Percentiles rank a stretch among this genome's conserved stretches.
phyloP scores from a whole-genome alignment of 1,140 invertebrate genomes.

The Drosophila trapezifrons region DNA sequence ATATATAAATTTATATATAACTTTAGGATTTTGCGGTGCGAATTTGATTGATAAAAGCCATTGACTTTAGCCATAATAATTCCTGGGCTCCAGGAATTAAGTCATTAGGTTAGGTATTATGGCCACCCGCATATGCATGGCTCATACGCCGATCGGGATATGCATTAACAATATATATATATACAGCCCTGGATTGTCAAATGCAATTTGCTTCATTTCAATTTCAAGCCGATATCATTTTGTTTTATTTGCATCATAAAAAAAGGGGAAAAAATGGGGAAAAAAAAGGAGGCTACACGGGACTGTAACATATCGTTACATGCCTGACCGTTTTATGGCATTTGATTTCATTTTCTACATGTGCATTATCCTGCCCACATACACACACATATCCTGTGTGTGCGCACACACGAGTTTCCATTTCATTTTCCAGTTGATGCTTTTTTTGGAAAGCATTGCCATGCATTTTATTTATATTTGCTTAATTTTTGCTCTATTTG shows the following conservation, averaged over 20 bases:
- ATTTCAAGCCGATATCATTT: slow-evolving; percentile 41
- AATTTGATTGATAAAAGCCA: no score
- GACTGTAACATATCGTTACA: slow-evolving; percentile 15
- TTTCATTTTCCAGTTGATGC: slow-evolving; percentile 35
- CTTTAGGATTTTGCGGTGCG: not conserved
- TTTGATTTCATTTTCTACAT: slow-evolving; percentile 53
- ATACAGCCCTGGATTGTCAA: slow-evolving; percentile 17
- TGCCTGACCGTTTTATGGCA: slow-evolving; percentile 44
- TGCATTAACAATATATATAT: no score
- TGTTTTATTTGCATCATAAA: slow-evolving; percentile 42
- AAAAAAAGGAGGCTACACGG: no score
- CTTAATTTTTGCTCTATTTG: slow-evolving; percentile 60
- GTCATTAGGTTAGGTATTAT: slow-evolving; percentile 35
- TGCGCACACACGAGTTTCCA: slow-evolving; percentile 19
- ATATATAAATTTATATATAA: not conserved
- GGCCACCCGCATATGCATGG: slow-evolving; percentile 1
- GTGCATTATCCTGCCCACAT: slow-evolving; percentile 8
- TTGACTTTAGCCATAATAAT: no score
- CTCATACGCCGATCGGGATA: no score
- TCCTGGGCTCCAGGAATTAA: slow-evolving; percentile 25
- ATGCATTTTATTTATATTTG: slow-evolving; percentile 67
- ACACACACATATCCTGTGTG: not conserved
- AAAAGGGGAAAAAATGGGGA: no score
- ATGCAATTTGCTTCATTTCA: slow-evolving; percentile 23
- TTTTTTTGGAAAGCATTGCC: slow-evolving; percentile 39